These are phyloP conservation scores for Stenurella melanura DNA, from an alignment of 2,888 invertebrate species.

Conservation along the genomic window DNA sequence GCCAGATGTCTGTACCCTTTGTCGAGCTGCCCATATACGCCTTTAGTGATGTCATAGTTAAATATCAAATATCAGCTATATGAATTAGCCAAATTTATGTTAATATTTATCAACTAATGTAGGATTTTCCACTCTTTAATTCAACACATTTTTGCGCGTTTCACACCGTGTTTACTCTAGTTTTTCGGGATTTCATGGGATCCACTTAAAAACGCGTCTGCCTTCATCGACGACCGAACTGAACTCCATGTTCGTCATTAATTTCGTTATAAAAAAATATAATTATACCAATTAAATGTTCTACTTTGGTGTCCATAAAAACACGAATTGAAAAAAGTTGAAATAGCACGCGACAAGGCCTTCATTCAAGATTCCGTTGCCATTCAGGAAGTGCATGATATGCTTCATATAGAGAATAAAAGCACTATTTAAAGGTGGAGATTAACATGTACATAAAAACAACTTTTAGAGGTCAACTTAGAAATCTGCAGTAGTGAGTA, in stretches of 20 bases:
- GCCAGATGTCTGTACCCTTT: too few relatives aligned
- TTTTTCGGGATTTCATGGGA: too few relatives aligned
- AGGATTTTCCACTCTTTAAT: too few relatives aligned
- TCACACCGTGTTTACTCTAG: too few relatives aligned
- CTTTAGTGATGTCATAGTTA: too few relatives aligned
- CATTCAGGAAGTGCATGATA: slow-evolving; percentile 39
- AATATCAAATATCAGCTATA: too few relatives aligned
- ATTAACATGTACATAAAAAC: slow-evolving; percentile 9
- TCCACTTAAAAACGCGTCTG: too few relatives aligned
- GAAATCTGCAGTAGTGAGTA: not conserved
- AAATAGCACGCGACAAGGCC: slow-evolving; percentile 36
- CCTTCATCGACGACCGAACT: too few relatives aligned
- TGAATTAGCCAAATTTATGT: too few relatives aligned
- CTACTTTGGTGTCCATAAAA: slow-evolving; percentile 26
- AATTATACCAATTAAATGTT: slow-evolving; percentile 30
- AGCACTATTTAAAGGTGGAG: slow-evolving; percentile 27
- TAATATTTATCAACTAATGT: too few relatives aligned
- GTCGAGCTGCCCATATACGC: too few relatives aligned
- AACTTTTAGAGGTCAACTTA: slow-evolving; percentile 20
- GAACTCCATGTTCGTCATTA: slow-evolving; percentile 1
- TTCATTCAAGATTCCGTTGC: slow-evolving; percentile 38
- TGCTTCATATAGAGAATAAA: slow-evolving; percentile 37
- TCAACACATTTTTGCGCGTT: too few relatives aligned
- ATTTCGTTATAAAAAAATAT: slow-evolving; percentile 13
- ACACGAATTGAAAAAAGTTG: slow-evolving; percentile 13